These are phyloP conservation scores for Cotesia congregata DNA, from an alignment of 2,888 invertebrate species.

Conservation along the genomic window DNA sequence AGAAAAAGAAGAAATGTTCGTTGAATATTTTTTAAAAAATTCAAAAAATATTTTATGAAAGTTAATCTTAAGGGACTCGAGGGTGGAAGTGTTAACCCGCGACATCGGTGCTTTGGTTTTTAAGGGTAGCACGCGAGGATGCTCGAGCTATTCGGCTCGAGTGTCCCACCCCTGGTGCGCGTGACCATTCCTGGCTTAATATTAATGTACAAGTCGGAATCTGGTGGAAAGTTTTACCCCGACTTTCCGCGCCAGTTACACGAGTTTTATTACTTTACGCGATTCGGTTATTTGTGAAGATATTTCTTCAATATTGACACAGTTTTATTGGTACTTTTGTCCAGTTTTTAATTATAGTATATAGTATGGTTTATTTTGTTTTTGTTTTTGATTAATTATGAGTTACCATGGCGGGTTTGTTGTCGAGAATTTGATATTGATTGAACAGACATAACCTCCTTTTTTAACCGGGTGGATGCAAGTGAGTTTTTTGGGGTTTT, in stretches of 20 bases:
- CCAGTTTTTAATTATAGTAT: too few relatives aligned
- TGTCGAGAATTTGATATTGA: too few relatives aligned
- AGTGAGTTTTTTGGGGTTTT: not conserved
- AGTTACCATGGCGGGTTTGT: too few relatives aligned
- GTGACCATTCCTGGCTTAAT: constrained; percentile 15
- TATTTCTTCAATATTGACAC: too few relatives aligned
- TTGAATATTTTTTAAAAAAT: not conserved
- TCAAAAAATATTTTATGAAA: not conserved
- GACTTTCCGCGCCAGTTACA: not conserved
- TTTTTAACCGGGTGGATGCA: not conserved
- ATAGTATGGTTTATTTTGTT: too few relatives aligned
- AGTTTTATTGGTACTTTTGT: too few relatives aligned
- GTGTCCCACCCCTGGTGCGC: constrained; percentile 20
- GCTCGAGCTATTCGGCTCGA: constrained; percentile 13
- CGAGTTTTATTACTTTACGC: constrained; percentile 5
- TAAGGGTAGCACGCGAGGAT: constrained; percentile 24
- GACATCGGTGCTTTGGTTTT: constrained; percentile 27
- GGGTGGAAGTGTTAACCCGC: not conserved
- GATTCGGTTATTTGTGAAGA: too few relatives aligned
- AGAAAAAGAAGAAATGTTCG: not conserved
- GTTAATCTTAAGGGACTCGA: not conserved
- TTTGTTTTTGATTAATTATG: too few relatives aligned
- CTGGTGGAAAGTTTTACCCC: not conserved
- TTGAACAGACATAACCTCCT: too few relatives aligned
- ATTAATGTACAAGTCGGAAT: too few relatives aligned